Conservation (phyloP, 2,113 vertebrate genomes). For the Thunnus thynnus region DNA sequence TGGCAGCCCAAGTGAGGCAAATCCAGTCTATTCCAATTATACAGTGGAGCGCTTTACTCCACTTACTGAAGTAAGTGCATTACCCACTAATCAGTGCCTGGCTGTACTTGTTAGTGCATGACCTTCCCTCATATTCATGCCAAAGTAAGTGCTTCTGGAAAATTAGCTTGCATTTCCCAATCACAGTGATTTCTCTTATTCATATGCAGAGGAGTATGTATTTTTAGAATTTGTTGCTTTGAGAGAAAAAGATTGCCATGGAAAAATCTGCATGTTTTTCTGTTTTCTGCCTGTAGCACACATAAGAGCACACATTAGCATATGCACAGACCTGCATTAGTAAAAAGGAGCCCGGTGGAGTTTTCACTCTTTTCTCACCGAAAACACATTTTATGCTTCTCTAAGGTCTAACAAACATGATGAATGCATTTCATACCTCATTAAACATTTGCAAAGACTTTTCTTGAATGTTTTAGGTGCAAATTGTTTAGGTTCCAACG, state of each 20-base stretch:
- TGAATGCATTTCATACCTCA: too few species aligned
- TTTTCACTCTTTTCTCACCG: neutral
- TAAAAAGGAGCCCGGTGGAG: neutral
- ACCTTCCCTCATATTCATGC: conserved; percentile 52
- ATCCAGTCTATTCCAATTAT: conserved; percentile 76
- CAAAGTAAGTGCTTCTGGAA: conserved; percentile 56
- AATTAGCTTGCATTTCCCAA: conserved; percentile 55
- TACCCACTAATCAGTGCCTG: conserved; percentile 78
- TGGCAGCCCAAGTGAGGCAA: conserved; percentile 70
- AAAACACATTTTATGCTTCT: neutral
- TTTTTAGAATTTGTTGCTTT: neutral
- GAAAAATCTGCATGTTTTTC: neutral
- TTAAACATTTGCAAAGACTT: too few species aligned
- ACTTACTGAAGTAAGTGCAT: conserved; percentile 75
- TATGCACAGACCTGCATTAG: neutral
- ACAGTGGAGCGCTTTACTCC: conserved; percentile 71
- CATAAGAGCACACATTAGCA: neutral
- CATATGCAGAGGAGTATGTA: conserved; percentile 27
- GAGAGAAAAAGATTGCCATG: neutral
- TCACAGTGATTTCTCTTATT: conserved; percentile 38
- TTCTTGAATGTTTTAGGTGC: too few species aligned
- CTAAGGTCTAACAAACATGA: too few species aligned
- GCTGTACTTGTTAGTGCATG: conserved; percentile 71
- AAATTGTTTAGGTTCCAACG: too few species aligned
- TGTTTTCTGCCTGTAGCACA: conserved; percentile 4